These are phyloP conservation scores for Pipistrellus pipistrellus DNA, from an alignment of 2,797 vertebrate genomes.

Conservation along the genomic window DNA sequence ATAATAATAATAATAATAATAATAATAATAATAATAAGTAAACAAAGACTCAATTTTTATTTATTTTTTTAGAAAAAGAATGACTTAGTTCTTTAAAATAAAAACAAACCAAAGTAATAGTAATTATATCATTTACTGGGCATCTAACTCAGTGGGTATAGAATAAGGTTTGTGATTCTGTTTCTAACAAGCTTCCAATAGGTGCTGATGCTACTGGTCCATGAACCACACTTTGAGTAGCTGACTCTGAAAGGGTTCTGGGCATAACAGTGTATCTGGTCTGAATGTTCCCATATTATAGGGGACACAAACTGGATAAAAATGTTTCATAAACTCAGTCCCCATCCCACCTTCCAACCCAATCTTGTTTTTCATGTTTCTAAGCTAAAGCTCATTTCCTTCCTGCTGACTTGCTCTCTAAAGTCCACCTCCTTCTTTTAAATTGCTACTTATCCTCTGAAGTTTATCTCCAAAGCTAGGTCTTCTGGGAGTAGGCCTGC, in stretches of 20 bases:
- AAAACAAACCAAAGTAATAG: background rate
- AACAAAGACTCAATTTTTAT: background rate
- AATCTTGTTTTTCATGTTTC: background rate
- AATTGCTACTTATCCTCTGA: background rate
- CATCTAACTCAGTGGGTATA: background rate
- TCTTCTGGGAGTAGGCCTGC: background rate
- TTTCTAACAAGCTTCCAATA: background rate
- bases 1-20: background rate
- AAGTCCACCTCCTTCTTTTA: background rate
- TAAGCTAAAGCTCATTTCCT: background rate
- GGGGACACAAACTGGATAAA: background rate
- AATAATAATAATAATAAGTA: background rate
- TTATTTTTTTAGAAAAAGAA: background rate
- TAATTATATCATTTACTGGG: background rate
- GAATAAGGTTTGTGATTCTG: background rate
- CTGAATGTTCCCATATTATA: background rate
- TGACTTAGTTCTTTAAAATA: background rate
- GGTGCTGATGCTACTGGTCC: no score
- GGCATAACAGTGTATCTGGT: background rate
- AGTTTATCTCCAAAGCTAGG: background rate
- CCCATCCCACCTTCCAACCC: background rate
- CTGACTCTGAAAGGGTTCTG: background rate
- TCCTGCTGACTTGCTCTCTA: background rate
- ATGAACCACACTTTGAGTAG: background rate
- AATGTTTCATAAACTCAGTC: background rate